Conservation (phyloP, 1,140 invertebrate genomes). For the Lineus longissimus region DNA sequence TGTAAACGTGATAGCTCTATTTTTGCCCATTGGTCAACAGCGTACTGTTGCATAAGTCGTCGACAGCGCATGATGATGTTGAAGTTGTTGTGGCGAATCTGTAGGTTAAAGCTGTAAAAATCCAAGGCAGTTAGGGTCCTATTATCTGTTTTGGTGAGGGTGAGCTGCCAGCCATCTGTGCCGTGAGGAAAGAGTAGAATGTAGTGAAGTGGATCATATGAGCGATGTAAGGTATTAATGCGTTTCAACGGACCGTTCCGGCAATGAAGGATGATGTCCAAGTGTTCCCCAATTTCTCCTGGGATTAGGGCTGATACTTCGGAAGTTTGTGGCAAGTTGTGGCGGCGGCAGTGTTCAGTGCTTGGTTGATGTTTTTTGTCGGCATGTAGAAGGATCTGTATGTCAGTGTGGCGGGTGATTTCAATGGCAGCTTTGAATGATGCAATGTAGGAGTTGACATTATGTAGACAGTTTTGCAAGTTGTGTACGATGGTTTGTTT, state of each 20-base stretch:
- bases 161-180: constrained; percentile 3
- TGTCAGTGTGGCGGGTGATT: background rate
- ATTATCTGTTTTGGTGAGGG: background rate
- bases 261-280: background rate
- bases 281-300: constrained; percentile 33
- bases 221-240: background rate
- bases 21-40: constrained; percentile 53
- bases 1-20: constrained; percentile 38
- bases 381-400: constrained; percentile 35
- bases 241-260: background rate
- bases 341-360: constrained; percentile 47
- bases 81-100: constrained; percentile 6
- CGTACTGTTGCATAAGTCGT: constrained; percentile 49
- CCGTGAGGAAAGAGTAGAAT: constrained; percentile 5
- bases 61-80: constrained; percentile 40
- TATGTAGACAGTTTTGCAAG: background rate
- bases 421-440: background rate
- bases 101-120: constrained; percentile 18
- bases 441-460: background rate
- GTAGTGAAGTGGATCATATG: constrained; percentile 10
- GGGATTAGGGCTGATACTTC: constrained; percentile 45
- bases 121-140: constrained; percentile 12
- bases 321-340: constrained; percentile 46
- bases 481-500: background rate
- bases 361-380: constrained; percentile 41